Conservation (phyloP, 2,797 vertebrate species). For the Bovichtus variegatus region DNA sequence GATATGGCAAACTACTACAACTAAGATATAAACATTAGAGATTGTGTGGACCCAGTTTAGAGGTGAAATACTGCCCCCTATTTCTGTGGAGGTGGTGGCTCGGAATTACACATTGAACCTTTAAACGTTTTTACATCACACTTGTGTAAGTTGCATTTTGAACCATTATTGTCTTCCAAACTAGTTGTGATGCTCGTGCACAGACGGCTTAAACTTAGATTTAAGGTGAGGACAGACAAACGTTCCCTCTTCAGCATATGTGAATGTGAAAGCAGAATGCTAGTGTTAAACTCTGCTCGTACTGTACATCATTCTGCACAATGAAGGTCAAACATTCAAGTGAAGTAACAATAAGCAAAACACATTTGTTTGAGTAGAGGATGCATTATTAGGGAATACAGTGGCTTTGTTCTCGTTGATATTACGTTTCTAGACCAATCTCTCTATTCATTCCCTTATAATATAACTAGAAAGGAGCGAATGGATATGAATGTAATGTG, state of each 20-base stretch:
- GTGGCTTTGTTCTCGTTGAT: not conserved
- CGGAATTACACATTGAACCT: too few relatives aligned
- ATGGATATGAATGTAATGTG: not conserved
- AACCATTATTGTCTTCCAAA: not conserved
- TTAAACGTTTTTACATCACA: not conserved
- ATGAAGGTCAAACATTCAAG: conserved; percentile 7
- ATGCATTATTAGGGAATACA: not conserved
- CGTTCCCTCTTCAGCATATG: not conserved
- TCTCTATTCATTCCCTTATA: not conserved
- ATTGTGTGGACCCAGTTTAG: too few relatives aligned
- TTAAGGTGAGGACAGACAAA: conserved; percentile 2
- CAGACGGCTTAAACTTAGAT: not conserved
- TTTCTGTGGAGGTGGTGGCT: too few relatives aligned
- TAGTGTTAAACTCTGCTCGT: conserved; percentile 2
- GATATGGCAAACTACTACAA: too few relatives aligned
- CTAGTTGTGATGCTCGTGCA: not conserved
- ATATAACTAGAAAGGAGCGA: not conserved
- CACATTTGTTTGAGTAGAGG: not conserved
- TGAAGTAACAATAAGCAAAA: not conserved
- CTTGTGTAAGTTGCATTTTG: not conserved
- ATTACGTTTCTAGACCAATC: not conserved
- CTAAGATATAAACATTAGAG: too few relatives aligned
- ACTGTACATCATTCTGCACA: conserved; percentile 2
- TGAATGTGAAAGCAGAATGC: conserved; percentile 19
- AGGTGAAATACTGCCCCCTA: too few relatives aligned